Percentiles rank a stretch among this genome's conserved stretches.
These are phyloP conservation scores for Lampropteryx suffumata DNA, from an alignment of 2,888 invertebrate species.

Conservation along the genomic window DNA sequence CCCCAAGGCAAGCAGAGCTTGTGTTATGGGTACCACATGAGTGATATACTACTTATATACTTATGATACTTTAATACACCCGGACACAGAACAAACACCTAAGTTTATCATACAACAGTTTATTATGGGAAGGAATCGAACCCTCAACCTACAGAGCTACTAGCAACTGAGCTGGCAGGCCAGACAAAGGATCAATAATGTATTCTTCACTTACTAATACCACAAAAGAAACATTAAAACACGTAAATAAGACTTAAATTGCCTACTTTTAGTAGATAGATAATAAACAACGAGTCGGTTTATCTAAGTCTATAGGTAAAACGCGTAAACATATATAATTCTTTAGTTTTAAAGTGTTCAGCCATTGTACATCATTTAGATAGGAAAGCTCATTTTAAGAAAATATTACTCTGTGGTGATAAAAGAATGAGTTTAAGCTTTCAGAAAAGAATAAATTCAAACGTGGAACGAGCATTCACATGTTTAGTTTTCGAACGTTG, in stretches of 20 bases:
- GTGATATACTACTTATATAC: too few relatives aligned
- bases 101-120: too few relatives aligned
- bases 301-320: slow-evolving; percentile 2
- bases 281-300: slow-evolving; percentile 6
- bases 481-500: neutral
- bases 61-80: too few relatives aligned
- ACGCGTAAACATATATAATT: slow-evolving; percentile 1
- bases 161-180: too few relatives aligned
- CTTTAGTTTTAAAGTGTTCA: slow-evolving; percentile 16
- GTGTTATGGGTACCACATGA: too few relatives aligned
- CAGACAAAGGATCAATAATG: too few relatives aligned
- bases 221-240: too few relatives aligned
- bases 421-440: slow-evolving; percentile 7
- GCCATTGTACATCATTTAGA: slow-evolving; percentile 13
- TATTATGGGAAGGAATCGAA: too few relatives aligned
- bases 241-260: neutral
- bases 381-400: slow-evolving; percentile 8
- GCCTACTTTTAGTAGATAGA: slow-evolving; percentile 1
- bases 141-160: too few relatives aligned
- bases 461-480: slow-evolving; percentile 7
- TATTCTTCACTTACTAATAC: too few relatives aligned
- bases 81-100: too few relatives aligned
- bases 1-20: too few relatives aligned
- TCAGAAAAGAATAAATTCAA: slow-evolving; percentile 14
- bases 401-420: slow-evolving; percentile 2